Conservation (phyloP, 1,140 invertebrate species). For the Lepidurus arcticus region DNA sequence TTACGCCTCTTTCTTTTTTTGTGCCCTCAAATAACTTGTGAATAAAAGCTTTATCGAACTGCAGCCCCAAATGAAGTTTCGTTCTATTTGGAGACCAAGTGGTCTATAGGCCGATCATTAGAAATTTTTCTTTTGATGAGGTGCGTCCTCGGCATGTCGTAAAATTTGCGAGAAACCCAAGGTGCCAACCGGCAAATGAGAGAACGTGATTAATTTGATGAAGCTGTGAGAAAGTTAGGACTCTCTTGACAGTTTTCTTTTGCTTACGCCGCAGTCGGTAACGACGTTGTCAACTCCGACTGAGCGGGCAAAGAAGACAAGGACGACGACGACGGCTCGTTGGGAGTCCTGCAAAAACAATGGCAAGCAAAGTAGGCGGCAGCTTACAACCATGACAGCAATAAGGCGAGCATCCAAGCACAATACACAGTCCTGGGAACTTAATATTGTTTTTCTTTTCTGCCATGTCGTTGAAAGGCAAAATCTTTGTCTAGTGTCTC, state of each 20-base stretch:
- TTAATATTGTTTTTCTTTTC: conserved; percentile 16
- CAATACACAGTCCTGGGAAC: neutral
- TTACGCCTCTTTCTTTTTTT: no score
- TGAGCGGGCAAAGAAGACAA: neutral
- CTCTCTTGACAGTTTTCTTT: conserved; percentile 35
- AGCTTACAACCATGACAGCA: conserved; percentile 21
- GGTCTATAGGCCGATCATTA: neutral
- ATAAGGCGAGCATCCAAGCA: conserved; percentile 12
- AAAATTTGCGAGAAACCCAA: neutral
- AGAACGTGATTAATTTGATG: conserved; percentile 25
- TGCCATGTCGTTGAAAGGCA: neutral
- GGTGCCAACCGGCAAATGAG: conserved; percentile 13
- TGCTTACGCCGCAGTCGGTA: conserved; percentile 15
- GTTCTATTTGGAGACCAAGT: neutral
- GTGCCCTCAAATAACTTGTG: no score
- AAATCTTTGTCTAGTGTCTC: neutral
- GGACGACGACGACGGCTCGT: conserved; percentile 2
- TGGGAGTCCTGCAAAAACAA: conserved; percentile 11
- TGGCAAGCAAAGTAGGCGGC: conserved; percentile 6
- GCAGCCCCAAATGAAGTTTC: neutral
- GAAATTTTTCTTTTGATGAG: no score
- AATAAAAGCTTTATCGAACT: no score
- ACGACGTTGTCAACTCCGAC: conserved; percentile 12
- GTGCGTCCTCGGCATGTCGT: neutral
- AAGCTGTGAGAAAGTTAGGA: conserved; percentile 33